phyloP scores from a whole-genome alignment of 2,888 invertebrate genomes.

The Carpatolechia fugitivella region DNA sequence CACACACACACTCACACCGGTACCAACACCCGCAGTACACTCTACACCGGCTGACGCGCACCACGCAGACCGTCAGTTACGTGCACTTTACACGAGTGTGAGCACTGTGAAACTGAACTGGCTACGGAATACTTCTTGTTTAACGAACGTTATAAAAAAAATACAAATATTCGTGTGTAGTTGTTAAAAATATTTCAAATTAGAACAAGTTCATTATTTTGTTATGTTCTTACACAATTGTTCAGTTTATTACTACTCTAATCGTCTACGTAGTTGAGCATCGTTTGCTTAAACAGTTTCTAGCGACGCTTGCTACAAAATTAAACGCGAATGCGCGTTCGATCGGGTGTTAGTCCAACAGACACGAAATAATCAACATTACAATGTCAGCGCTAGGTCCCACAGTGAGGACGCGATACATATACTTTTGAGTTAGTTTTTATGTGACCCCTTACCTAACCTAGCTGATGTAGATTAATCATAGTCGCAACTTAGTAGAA shows the following conservation, averaged over 20 bases:
- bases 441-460: slow-evolving; percentile 7
- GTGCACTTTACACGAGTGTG: neutral
- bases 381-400: slow-evolving; percentile 10
- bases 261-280: neutral
- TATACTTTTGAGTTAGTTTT: slow-evolving; percentile 4
- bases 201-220: too few relatives aligned
- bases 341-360: slow-evolving; percentile 15
- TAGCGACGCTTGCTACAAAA: neutral
- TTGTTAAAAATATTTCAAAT: too few relatives aligned
- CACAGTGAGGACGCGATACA: slow-evolving; percentile 10
- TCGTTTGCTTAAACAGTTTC: neutral
- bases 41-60: slow-evolving; percentile 5
- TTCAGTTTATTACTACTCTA: neutral
- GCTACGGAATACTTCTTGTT: neutral
- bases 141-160: too few relatives aligned
- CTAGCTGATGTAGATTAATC: slow-evolving; percentile 9
- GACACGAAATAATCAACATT: slow-evolving; percentile 9
- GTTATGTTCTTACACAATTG: too few relatives aligned
- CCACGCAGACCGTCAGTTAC: neutral
- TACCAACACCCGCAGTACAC: too few relatives aligned
- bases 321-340: slow-evolving; percentile 10
- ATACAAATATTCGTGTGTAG: too few relatives aligned
- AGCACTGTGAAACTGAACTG: neutral
- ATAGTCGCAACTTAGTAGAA: slow-evolving; percentile 10
- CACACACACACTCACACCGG: slow-evolving; percentile 5